Base-by-base conservation (phyloP, 2,797 vertebrate species). In the Urosaurus nigricauda region DNA sequence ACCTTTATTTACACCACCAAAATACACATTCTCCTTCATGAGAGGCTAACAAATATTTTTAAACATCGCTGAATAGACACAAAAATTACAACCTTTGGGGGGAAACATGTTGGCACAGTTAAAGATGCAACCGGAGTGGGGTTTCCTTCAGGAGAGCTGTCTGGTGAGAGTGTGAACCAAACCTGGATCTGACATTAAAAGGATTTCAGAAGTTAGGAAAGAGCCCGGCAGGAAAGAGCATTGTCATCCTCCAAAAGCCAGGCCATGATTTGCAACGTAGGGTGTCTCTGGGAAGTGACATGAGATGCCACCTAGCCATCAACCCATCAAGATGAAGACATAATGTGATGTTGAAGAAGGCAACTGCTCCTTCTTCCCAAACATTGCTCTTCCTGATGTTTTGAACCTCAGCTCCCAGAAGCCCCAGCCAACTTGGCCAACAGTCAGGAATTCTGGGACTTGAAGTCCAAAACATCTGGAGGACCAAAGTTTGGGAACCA, bases 51-150 rank as follows among this genome's bases (percentile, higher is more conserved):
- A 37, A 91, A 68, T 3, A 40, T 71, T 88, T 11, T 0, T 24
- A 70, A 87, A 19, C 1, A 14, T 32, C 81, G 29, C 16, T 43
- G 19, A 83, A 83, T 83, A 68, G 81, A 29, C 12, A 37, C 37
- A 83, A 17, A 83, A 83, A 68, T 83, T 83, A 37, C 80, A 83
- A 17, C 80, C 60, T 65, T 47, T 13, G 79, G 37, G 35, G 35
- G 79, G 13, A 16, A 47, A 29, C 60, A 43, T 16, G 2, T 32
- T 37, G 14, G 37, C 77, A 1, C 5, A 29, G 58, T 21, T 24
- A 26, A 58, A 16, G 80, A 40, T 11, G 24, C 35, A 29, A 32
- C 26, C 47, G 32, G 32, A 60, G 16, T 5, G 2, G 40, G 8
- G 16, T 14, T 2, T 16, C 26, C 40, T 14, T 60, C 21, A 37